Evolutionary conservation across 1,140 invertebrate genomes (phyloP).

Genomic region (Drosophila sechellia): DNA sequence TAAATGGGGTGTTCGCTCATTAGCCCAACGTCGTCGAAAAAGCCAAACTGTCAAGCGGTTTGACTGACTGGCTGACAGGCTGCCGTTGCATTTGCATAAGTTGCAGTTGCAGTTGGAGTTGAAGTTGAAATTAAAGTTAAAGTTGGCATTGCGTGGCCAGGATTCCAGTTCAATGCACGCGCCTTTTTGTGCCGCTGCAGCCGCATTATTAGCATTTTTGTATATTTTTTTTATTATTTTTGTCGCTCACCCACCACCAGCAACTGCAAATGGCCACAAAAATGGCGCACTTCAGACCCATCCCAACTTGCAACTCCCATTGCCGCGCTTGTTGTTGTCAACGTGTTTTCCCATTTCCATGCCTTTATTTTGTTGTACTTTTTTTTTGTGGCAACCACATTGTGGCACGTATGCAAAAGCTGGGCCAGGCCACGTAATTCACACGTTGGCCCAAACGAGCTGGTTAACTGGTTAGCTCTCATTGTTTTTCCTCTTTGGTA

Average conservation of each 20-base stretch:
- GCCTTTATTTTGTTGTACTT: slow-evolving; percentile 12
- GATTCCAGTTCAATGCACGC: slow-evolving; percentile 72
- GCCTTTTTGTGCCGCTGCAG: slow-evolving; percentile 60
- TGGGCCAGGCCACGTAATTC: slow-evolving; percentile 72
- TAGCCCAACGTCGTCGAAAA: slow-evolving; percentile 32
- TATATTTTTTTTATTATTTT: slow-evolving; percentile 34
- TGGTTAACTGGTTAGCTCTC: slow-evolving; percentile 41
- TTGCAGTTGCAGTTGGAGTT: slow-evolving; percentile 1
- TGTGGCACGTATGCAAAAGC: slow-evolving; percentile 80
- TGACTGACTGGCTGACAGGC: slow-evolving; percentile 55
- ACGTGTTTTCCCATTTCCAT: slow-evolving; percentile 54
- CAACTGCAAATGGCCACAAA: slow-evolving; percentile 75
- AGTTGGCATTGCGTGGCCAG: slow-evolving; percentile 63
- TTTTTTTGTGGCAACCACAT: slow-evolving; percentile 64
- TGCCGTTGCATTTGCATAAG: slow-evolving; percentile 58
- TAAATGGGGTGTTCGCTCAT: slow-evolving; percentile 56
- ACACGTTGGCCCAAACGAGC: slow-evolving; percentile 74
- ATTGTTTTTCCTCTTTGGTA: slow-evolving; percentile 23
- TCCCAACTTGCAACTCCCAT: slow-evolving; percentile 19
- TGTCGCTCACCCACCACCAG: slow-evolving; percentile 26
- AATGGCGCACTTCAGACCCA: slow-evolving; percentile 76
- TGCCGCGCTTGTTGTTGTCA: slow-evolving; percentile 36
- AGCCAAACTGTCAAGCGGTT: slow-evolving; percentile 37
- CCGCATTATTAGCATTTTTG: slow-evolving; percentile 79
- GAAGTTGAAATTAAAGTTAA: slow-evolving; percentile 50